Evolutionary conservation across 1,140 invertebrate genomes (phyloP).

Genomic region (Lepidurus apus): DNA sequence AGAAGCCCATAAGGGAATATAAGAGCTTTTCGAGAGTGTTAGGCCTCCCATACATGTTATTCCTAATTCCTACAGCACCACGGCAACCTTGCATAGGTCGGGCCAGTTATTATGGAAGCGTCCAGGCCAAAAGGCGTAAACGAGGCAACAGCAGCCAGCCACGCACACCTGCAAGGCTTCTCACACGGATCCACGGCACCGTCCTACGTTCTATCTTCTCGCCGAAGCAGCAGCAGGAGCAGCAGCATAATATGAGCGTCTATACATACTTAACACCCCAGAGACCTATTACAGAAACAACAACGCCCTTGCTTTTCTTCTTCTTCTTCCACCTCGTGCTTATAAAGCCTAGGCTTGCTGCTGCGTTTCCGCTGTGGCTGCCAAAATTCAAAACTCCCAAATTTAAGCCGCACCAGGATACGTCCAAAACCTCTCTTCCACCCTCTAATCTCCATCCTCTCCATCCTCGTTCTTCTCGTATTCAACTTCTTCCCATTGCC

Average conservation of each 20-base stretch:
- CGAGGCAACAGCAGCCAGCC: neutral
- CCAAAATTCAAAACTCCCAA: too few species aligned
- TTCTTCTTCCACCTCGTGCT: neutral
- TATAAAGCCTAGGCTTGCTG: too few species aligned
- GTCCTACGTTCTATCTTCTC: neutral
- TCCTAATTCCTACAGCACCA: too few species aligned
- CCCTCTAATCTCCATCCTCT: too few species aligned
- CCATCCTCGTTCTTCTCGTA: too few species aligned
- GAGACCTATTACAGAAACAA: conserved; percentile 22
- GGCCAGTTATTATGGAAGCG: neutral
- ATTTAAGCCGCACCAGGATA: too few species aligned
- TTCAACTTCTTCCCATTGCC: too few species aligned
- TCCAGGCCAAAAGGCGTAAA: neutral
- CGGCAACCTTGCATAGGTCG: too few species aligned
- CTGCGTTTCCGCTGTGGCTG: too few species aligned
- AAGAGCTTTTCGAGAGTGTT: neutral
- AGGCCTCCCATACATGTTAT: neutral
- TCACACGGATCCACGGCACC: neutral
- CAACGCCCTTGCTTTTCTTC: neutral
- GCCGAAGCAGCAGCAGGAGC: neutral
- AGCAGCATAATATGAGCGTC: neutral
- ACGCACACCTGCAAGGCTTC: conserved; percentile 15
- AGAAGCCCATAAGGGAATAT: neutral
- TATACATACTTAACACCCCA: conserved; percentile 18
- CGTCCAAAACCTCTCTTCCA: too few species aligned